phyloP scores from a whole-genome alignment of 2,888 invertebrate genomes.

The Clanis bilineata region DNA sequence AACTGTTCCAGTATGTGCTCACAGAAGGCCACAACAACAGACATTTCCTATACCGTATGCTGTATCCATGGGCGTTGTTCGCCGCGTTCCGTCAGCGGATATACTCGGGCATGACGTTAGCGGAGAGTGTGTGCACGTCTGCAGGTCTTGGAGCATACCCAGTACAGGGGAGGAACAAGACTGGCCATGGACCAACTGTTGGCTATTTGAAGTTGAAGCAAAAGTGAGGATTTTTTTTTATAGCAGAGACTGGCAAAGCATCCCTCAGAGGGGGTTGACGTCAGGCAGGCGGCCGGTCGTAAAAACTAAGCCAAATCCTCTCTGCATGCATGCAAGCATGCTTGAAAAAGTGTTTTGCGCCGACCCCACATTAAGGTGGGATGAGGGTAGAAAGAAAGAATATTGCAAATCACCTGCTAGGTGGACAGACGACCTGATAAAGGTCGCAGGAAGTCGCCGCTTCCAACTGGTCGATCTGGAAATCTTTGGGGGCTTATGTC shows the following conservation, averaged over 20 bases:
- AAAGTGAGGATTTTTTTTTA: conserved; percentile 68
- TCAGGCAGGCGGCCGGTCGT: too few species aligned
- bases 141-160: conserved; percentile 97
- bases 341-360: too few species aligned
- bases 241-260: background rate
- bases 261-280: too few species aligned
- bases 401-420: too few species aligned
- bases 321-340: too few species aligned
- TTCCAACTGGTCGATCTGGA: too few species aligned
- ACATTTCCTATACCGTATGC: conserved; percentile 88
- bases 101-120: conserved; percentile 93
- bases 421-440: too few species aligned
- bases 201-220: conserved; percentile 84
- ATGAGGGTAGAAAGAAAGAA: too few species aligned
- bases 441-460: too few species aligned
- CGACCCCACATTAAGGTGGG: too few species aligned
- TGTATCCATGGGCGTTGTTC: conserved; percentile 94
- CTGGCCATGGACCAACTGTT: conserved; percentile 93
- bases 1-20: conserved; percentile 88
- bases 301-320: too few species aligned
- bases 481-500: too few species aligned
- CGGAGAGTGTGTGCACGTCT: conserved; percentile 96
- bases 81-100: conserved; percentile 94
- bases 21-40: conserved; percentile 89
- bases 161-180: conserved; percentile 84